These are phyloP conservation scores for Elymnias hypermnestra DNA, from an alignment of 1,140 invertebrate species.

Conservation along the genomic window DNA sequence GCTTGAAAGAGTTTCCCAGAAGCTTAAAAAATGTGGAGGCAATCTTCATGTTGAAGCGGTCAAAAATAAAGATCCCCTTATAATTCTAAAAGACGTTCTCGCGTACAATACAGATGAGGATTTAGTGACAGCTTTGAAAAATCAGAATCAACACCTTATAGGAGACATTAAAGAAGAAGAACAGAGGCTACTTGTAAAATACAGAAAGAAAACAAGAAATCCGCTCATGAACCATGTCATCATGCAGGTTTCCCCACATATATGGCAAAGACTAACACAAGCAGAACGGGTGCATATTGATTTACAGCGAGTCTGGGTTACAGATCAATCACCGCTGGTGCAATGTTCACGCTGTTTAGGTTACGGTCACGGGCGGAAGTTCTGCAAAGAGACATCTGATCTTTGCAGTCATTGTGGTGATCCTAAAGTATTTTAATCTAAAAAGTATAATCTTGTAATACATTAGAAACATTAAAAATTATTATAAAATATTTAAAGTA, in stretches of 20 bases:
- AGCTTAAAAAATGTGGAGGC: neutral
- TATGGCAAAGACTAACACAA: neutral
- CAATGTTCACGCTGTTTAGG: constrained; percentile 15
- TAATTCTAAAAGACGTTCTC: neutral
- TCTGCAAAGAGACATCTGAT: constrained; percentile 4
- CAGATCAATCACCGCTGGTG: constrained; percentile 15
- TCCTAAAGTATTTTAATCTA: too few species aligned
- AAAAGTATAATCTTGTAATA: too few species aligned
- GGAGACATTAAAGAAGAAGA: neutral
- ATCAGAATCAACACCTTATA: neutral
- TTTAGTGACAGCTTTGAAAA: neutral
- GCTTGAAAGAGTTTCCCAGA: neutral
- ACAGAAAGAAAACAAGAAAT: neutral
- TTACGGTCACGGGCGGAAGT: constrained; percentile 6
- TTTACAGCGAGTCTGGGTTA: neutral
- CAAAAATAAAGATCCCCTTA: neutral
- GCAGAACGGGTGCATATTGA: neutral
- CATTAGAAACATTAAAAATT: too few species aligned
- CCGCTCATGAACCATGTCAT: neutral
- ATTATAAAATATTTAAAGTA: too few species aligned
- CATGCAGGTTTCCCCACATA: neutral
- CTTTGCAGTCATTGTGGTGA: constrained; percentile 10
- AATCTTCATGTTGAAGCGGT: neutral
- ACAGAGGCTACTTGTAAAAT: neutral
- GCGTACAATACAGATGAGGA: neutral